phyloP scores from a whole-genome alignment of 37 sponge, comb jelly and placozoan genomes.

The Beroe forskalii region DNA sequence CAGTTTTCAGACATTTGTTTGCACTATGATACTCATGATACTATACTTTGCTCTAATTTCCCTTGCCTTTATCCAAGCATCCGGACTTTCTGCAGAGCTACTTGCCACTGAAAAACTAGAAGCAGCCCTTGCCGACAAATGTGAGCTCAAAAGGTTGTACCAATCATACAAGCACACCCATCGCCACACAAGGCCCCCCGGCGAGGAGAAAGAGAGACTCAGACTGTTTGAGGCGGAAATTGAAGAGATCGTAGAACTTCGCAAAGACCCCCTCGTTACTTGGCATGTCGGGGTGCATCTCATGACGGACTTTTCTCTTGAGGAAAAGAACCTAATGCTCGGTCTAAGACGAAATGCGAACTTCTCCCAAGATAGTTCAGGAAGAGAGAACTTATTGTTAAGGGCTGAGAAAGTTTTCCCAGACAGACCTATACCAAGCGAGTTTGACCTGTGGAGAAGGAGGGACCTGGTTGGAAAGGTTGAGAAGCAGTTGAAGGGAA shows the following conservation, averaged over 20 bases:
- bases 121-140: neutral
- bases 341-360: neutral
- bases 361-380: neutral
- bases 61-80: too few species aligned
- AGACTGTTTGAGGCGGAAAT: neutral
- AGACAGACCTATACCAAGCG: neutral
- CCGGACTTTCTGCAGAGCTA: too few species aligned
- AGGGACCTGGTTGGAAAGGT: neutral
- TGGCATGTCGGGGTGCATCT: neutral
- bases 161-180: neutral
- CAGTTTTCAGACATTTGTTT: too few species aligned
- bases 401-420: neutral
- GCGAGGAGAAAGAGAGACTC: neutral
- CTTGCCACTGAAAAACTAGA: too few species aligned
- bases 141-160: neutral
- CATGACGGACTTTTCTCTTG: neutral
- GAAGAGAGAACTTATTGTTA: neutral
- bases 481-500: neutral
- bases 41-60: too few species aligned
- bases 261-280: neutral
- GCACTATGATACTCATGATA: too few species aligned
- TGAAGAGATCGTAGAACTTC: neutral
- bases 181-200: neutral
- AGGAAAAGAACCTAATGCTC: neutral
- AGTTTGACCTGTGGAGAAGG: neutral